A percentile compares a stretch with the other conserved stretches of the same genome.
These are phyloP conservation scores for Rhopalosiphum padi DNA, from an alignment of 1,140 invertebrate genomes.

Conservation along the genomic window DNA sequence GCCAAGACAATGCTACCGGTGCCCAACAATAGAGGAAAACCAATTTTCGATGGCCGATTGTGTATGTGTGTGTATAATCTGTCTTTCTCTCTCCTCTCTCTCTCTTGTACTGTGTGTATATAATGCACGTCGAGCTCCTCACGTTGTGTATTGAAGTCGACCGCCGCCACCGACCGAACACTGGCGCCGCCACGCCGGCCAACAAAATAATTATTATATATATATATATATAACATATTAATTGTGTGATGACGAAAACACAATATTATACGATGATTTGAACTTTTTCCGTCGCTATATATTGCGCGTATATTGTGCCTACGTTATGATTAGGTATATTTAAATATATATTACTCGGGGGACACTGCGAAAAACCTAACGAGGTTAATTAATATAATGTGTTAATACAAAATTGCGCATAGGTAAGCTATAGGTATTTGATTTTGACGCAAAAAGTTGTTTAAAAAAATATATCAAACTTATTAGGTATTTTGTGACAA, in stretches of 20 bases:
- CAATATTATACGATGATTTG: constrained; percentile 45
- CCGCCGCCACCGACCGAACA: constrained; percentile 26
- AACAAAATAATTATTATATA: not conserved
- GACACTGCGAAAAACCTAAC: not conserved
- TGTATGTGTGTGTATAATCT: not conserved
- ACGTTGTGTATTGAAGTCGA: constrained; percentile 38
- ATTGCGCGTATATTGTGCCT: not conserved
- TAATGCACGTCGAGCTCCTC: not conserved
- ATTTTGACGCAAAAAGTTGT: not conserved
- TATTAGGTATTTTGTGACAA: not conserved
- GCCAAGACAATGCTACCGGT: constrained; percentile 43
- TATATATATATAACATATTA: not conserved
- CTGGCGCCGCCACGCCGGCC: constrained; percentile 37
- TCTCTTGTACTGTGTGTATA: not conserved
- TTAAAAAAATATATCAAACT: not conserved
- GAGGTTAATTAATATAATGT: not conserved
- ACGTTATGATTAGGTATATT: not conserved
- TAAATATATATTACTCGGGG: not conserved
- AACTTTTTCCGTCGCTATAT: constrained; percentile 26
- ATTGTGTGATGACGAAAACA: constrained; percentile 18
- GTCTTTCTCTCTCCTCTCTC: not conserved
- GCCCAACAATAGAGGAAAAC: constrained; percentile 50
- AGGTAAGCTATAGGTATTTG: not conserved
- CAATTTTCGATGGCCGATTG: constrained; percentile 54
- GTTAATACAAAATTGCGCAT: not conserved